These are phyloP conservation scores for Cebidichthys violaceus DNA, from an alignment of 2,113 vertebrate species.

Conservation along the genomic window DNA sequence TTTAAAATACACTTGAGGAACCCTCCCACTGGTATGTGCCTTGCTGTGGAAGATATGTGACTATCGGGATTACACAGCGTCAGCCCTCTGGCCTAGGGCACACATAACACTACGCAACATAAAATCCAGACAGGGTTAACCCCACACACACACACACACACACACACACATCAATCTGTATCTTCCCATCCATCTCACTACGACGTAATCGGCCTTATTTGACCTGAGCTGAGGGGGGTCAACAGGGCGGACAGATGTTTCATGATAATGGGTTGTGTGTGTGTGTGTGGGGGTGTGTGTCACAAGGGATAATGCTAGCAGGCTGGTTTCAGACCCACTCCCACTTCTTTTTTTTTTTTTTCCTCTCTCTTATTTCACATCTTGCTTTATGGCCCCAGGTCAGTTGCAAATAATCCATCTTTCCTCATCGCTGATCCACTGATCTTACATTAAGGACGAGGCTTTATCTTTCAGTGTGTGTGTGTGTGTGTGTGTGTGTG, in stretches of 20 bases:
- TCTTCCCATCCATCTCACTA: constrained; percentile 61
- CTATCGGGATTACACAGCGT: constrained; percentile 39
- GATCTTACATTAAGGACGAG: constrained; percentile 69
- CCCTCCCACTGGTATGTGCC: constrained; percentile 1
- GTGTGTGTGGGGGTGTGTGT: constrained; percentile 11
- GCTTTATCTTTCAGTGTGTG: constrained; percentile 47
- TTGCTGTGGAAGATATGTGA: constrained; percentile 48
- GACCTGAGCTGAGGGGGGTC: constrained; percentile 62
- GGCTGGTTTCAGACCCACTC: constrained; percentile 43
- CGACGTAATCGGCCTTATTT: constrained; percentile 67
- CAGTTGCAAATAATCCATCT: constrained; percentile 67
- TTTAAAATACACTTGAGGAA: constrained; percentile 12
- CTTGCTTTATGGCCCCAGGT: constrained; percentile 49
- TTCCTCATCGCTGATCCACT: constrained; percentile 60
- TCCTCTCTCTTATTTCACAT: constrained; percentile 24
- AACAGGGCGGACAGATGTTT: constrained; percentile 74
- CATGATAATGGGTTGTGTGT: constrained; percentile 63
- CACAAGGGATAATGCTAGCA: constrained; percentile 47
- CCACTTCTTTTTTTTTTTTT: constrained; percentile 7
- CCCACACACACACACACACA: constrained; percentile 30
- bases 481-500: constrained; percentile 8
- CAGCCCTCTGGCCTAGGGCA: constrained; percentile 32
- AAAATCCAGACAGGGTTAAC: constrained; percentile 43
- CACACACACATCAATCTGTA: constrained; percentile 49
- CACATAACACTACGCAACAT: constrained; percentile 43